Evolutionary conservation across 2,113 vertebrate species (phyloP).

Genomic region (Brienomyrus longianalis): DNA sequence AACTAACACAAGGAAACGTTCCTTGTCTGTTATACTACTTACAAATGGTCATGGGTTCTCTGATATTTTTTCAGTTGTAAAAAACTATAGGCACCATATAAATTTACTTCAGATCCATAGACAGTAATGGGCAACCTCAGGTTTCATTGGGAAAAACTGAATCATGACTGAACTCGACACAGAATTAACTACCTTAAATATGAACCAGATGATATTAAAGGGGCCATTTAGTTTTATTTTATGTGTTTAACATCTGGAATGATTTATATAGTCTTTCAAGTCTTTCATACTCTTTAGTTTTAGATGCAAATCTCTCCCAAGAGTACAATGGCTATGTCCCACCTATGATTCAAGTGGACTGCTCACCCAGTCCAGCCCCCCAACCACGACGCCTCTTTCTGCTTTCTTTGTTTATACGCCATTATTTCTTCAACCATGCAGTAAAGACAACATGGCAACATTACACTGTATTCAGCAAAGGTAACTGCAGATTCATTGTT

Average conservation of each 20-base stretch:
- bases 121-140: background rate
- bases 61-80: constrained; percentile 1
- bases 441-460: background rate
- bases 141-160: background rate
- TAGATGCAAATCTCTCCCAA: background rate
- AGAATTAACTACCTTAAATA: background rate
- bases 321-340: background rate
- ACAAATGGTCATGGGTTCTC: background rate
- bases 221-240: background rate
- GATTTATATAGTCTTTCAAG: background rate
- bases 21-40: background rate
- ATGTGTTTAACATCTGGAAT: background rate
- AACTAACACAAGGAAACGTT: background rate
- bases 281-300: background rate
- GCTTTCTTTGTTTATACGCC: background rate
- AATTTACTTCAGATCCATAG: background rate
- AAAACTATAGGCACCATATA: background rate
- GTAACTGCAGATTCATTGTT: background rate
- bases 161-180: constrained; percentile 4
- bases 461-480: background rate
- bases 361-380: background rate
- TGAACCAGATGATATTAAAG: background rate
- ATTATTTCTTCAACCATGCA: background rate
- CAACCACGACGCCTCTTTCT: background rate
- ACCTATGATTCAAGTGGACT: background rate